Base-by-base conservation (phyloP, 2,888 invertebrate species). In the Helicoverpa assulta region DNA sequence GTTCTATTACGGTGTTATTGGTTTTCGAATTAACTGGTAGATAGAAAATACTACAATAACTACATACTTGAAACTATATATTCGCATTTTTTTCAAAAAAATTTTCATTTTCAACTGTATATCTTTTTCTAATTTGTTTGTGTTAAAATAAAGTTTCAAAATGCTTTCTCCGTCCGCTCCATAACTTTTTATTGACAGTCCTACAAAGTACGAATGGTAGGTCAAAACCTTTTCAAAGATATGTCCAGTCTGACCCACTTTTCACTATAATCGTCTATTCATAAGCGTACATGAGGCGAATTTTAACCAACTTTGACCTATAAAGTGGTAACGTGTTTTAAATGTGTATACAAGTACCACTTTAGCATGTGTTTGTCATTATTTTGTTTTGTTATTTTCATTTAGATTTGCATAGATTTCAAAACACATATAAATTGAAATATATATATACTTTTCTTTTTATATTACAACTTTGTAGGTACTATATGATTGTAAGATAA, bases 181-280 rank as follows among this genome's bases (percentile, higher is more conserved):
- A 63, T 63, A 65, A 67, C 14, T 73, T 60, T 60, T 65, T 63
- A 72, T 75, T 19, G 37, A 21, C 21, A 50, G 65, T 47, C 47
- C 47, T 37, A 54, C 58, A 16, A 56, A 58, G 19, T 33, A 60
- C 56, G 63, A 40, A 68, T 52, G 33, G 29, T 33, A 56, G 56
- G 63, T 61, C 61, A 59, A 76, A 73, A 60, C 80, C 85, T 80
- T 84, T 86, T 78, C 8, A 76, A 78, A 85, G 83, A 82, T 83
- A 80, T 85, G 21, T 70, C 73, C 69, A 86, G 87, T 89, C 83
- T 89, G 90, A 90, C 90, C 91, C 63, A 85, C 86, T 90, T 91
- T 88, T 87, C 84, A 76, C 85, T 78, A 87, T 90, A 90, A 90
- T 91, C 88, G 88, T 86, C 89, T 89, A 91, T 92, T 90, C 91